Percentiles rank a stretch among this genome's conserved stretches.
These are phyloP conservation scores for Pampusana beccarii DNA, from an alignment of 2,113 vertebrate genomes.

Conservation along the genomic window DNA sequence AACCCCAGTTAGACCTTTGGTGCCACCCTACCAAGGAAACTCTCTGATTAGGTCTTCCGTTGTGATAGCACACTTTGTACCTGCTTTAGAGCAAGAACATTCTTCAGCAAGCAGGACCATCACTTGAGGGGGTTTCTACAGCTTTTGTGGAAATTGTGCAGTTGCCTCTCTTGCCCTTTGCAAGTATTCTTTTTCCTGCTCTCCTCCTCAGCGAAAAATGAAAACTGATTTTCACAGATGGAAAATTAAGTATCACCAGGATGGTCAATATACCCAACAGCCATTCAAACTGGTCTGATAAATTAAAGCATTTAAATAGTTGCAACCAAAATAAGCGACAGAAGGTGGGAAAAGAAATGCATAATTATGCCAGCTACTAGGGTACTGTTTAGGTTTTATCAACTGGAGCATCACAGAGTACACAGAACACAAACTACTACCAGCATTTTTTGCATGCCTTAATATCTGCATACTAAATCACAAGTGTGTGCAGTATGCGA, in stretches of 20 bases:
- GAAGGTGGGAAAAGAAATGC: conserved; percentile 60
- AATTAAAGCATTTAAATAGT: conserved; percentile 62
- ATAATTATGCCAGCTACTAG: conserved; percentile 25
- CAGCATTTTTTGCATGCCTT: not conserved
- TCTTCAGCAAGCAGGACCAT: not conserved
- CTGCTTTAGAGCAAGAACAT: not conserved
- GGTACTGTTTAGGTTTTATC: conserved; percentile 1
- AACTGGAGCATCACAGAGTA: not conserved
- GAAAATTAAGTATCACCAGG: conserved; percentile 55
- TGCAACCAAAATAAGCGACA: conserved; percentile 51
- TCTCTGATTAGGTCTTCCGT: not conserved
- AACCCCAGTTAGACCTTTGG: not conserved
- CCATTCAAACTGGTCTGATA: conserved; percentile 59
- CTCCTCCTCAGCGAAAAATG: conserved; percentile 14
- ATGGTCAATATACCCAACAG: conserved; percentile 58
- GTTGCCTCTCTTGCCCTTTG: not conserved
- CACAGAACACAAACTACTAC: not conserved
- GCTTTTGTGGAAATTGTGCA: not conserved
- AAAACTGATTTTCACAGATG: conserved; percentile 43
- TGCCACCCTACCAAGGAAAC: not conserved
- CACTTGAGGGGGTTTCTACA: not conserved
- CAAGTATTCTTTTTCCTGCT: not conserved
- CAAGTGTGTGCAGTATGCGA: not conserved
- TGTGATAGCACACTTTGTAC: not conserved
- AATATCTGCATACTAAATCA: not conserved